These are phyloP conservation scores for Cheilosia urbana DNA, from an alignment of 2,888 invertebrate species.

Conservation along the genomic window DNA sequence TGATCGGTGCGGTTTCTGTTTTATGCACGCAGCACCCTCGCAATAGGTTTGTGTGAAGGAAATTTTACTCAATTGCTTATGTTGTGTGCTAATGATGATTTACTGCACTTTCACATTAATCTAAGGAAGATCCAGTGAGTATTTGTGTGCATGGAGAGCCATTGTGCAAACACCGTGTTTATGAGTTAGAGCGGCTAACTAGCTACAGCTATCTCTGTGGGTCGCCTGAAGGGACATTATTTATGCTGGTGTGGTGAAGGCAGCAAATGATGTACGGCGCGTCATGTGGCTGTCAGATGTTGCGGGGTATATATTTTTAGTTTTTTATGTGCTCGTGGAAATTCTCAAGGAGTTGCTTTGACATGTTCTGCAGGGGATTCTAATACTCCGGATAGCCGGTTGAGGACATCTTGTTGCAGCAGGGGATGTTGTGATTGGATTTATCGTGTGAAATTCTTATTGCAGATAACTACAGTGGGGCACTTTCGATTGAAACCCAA, in stretches of 20 bases:
- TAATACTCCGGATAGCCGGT: background rate
- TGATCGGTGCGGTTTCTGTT: slow-evolving; percentile 41
- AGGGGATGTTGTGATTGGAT: background rate
- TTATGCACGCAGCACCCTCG: slow-evolving; percentile 30
- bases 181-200: background rate
- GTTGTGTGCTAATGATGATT: slow-evolving; percentile 47
- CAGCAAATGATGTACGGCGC: background rate
- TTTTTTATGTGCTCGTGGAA: slow-evolving; percentile 8
- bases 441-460: background rate
- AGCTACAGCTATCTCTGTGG: background rate
- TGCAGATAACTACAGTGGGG: no score
- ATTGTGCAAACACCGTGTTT: background rate
- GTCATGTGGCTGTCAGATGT: slow-evolving; percentile 35
- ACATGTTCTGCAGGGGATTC: background rate
- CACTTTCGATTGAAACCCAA: no score
- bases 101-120: slow-evolving; percentile 50
- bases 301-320: slow-evolving; percentile 12
- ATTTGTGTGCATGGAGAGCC: no score
- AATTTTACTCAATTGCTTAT: slow-evolving; percentile 24
- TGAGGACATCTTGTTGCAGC: background rate
- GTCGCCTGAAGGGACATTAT: background rate
- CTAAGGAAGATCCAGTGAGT: slow-evolving; percentile 1
- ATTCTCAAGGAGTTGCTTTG: background rate
- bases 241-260: slow-evolving; percentile 15
- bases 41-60: slow-evolving; percentile 11